phyloP scores from a whole-genome alignment of 2,888 invertebrate species.

The Acanthoscelides obtectus region DNA sequence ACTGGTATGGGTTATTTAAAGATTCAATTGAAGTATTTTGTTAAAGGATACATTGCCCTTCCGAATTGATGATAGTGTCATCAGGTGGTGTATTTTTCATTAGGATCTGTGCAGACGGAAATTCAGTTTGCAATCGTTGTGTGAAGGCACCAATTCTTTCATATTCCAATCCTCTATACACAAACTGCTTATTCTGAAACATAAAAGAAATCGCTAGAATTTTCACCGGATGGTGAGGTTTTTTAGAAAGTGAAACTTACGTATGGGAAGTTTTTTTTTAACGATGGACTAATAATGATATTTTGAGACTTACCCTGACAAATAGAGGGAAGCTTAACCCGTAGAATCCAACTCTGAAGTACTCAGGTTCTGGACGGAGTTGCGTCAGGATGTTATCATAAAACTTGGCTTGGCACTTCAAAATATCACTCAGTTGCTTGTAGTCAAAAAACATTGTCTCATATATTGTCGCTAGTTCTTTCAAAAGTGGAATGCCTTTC shows the following conservation, averaged over 20 bases:
- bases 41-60: constrained; percentile 71
- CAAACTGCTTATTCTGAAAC: constrained; percentile 85
- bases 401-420: constrained; percentile 84
- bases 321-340: constrained; percentile 92
- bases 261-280: too few species aligned
- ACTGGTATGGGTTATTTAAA: too few species aligned
- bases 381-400: constrained; percentile 87
- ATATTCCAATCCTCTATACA: constrained; percentile 92
- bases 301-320: constrained; percentile 70
- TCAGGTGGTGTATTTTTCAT: constrained; percentile 90
- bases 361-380: constrained; percentile 87
- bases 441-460: constrained; percentile 85
- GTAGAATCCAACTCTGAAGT: constrained; percentile 93
- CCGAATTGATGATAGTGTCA: constrained; percentile 77
- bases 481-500: constrained; percentile 86
- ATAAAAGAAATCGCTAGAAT: constrained; percentile 11
- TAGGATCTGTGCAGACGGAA: constrained; percentile 89
- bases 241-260: too few species aligned
- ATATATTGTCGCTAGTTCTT: constrained; percentile 82
- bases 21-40: too few species aligned
- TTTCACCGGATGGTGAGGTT: too few species aligned
- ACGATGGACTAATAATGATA: too few species aligned
- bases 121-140: constrained; percentile 87
- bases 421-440: constrained; percentile 76
- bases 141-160: constrained; percentile 93